phyloP scores from a whole-genome alignment of 2,797 vertebrate species.

The Spondyliosoma cantharus region DNA sequence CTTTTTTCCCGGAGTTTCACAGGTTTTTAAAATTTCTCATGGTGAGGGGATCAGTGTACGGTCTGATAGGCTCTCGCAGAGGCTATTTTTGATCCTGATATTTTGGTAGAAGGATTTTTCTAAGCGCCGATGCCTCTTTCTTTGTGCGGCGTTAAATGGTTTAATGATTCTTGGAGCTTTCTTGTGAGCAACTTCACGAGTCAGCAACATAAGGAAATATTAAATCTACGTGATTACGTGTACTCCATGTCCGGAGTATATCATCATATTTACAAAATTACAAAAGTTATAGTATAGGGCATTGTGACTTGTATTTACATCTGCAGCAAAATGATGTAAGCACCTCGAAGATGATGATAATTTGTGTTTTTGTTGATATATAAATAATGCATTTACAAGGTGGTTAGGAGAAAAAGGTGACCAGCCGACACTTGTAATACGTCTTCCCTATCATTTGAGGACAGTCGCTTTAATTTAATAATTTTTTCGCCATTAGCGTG shows the following conservation, averaged over 20 bases:
- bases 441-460: conserved; percentile 32
- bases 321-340: neutral
- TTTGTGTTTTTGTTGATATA: neutral
- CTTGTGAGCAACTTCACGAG: no score
- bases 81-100: neutral
- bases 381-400: neutral
- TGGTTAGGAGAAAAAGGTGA: neutral
- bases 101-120: neutral
- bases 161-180: neutral
- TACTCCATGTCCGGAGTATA: neutral
- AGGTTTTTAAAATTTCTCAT: neutral
- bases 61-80: neutral
- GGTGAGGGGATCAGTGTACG: neutral
- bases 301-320: neutral
- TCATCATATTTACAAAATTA: neutral
- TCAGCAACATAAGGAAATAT: neutral
- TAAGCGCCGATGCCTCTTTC: neutral
- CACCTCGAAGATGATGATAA: no score
- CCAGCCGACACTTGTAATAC: conserved; percentile 7
- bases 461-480: conserved; percentile 38
- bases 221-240: neutral
- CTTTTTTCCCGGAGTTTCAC: neutral
- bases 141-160: neutral
- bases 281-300: neutral
- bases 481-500: conserved; percentile 35